Percentiles rank a stretch among this genome's conserved stretches.
These are phyloP conservation scores for Brachionus rubens DNA, from an alignment of 1,140 invertebrate genomes.

Conservation along the genomic window DNA sequence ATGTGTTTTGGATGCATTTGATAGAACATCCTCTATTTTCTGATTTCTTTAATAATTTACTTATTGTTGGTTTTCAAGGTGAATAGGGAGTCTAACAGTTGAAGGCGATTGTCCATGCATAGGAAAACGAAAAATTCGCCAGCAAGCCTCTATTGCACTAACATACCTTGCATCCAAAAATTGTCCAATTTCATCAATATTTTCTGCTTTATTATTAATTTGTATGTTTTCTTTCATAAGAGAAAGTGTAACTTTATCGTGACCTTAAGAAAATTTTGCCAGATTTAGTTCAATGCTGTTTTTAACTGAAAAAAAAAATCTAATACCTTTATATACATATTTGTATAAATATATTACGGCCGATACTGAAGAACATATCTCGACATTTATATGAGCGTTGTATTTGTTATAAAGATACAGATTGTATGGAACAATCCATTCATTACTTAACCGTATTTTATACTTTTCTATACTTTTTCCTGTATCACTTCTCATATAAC, in stretches of 20 bases:
- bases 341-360: slow-evolving; percentile 53
- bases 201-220: too few species aligned
- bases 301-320: not conserved
- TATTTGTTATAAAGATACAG: slow-evolving; percentile 43
- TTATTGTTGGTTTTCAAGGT: slow-evolving; percentile 47
- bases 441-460: too few species aligned
- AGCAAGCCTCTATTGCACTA: slow-evolving; percentile 14
- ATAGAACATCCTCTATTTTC: too few species aligned
- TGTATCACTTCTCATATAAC: too few species aligned
- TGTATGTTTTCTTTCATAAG: too few species aligned
- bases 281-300: too few species aligned
- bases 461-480: too few species aligned
- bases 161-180: slow-evolving; percentile 47
- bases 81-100: slow-evolving; percentile 15
- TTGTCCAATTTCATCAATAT: slow-evolving; percentile 47
- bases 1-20: too few species aligned
- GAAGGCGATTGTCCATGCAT: slow-evolving; percentile 31
- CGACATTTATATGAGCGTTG: slow-evolving; percentile 49
- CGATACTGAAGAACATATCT: slow-evolving; percentile 47
- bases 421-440: slow-evolving; percentile 47
- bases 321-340: slow-evolving; percentile 56
- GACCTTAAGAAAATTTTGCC: too few species aligned
- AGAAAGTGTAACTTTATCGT: too few species aligned
- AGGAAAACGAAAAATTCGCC: slow-evolving; percentile 14
- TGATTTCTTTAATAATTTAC: too few species aligned